These are phyloP conservation scores for Phortica okadai DNA, from an alignment of 2,888 invertebrate genomes.

Conservation along the genomic window DNA sequence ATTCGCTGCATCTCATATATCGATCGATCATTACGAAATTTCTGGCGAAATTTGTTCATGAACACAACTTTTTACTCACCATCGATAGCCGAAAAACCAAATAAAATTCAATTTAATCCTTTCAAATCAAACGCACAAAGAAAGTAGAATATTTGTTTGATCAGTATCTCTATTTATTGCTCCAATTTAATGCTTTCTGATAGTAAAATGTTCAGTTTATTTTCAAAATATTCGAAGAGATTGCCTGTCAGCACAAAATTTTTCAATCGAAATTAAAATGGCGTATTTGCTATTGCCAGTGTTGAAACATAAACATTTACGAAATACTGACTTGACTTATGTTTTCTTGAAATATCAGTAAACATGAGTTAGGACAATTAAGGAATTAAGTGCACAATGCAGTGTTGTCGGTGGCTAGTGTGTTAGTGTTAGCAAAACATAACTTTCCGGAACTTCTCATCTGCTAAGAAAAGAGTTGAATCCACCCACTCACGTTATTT, in stretches of 20 bases:
- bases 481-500: no score
- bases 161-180: constrained; percentile 62
- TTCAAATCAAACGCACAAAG: constrained; percentile 67
- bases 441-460: no score
- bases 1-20: neutral
- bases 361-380: no score
- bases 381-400: no score
- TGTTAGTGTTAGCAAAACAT: no score
- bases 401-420: no score
- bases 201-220: neutral
- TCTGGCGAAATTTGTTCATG: constrained; percentile 54
- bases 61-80: constrained; percentile 69
- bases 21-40: constrained; percentile 38
- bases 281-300: neutral
- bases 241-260: neutral
- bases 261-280: neutral
- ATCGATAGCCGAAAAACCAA: constrained; percentile 56
- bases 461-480: no score
- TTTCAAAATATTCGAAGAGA: neutral
- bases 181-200: constrained; percentile 39
- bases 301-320: no score
- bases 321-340: no score
- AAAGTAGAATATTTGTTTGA: constrained; percentile 53
- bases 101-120: constrained; percentile 64
- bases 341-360: no score